These are phyloP conservation scores for Cettia cetti DNA, from an alignment of 2,113 vertebrate species.

Conservation along the genomic window DNA sequence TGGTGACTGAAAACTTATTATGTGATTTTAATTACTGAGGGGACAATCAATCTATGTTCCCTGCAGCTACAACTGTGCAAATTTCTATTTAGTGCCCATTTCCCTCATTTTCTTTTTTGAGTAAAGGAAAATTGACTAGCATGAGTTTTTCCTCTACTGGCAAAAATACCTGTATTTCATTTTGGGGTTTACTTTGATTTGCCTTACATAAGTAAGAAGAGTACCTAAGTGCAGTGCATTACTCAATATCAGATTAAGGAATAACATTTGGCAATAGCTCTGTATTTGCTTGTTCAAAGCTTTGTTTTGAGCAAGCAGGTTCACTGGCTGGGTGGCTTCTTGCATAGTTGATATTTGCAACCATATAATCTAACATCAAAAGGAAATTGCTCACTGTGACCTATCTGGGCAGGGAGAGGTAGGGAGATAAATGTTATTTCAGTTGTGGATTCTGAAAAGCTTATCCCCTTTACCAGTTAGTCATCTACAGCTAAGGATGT, in stretches of 20 bases:
- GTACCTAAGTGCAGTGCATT: background rate
- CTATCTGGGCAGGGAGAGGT: background rate
- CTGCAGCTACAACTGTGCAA: background rate
- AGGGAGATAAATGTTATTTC: background rate
- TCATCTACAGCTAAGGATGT: background rate
- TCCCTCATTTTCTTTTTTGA: background rate
- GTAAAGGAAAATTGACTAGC: background rate
- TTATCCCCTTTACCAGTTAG: background rate
- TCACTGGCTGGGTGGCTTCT: background rate
- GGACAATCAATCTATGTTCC: conserved; percentile 5
- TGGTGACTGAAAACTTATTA: conserved; percentile 36
- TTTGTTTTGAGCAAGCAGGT: background rate
- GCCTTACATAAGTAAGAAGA: background rate
- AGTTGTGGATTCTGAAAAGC: background rate
- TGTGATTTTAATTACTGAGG: conserved; percentile 43
- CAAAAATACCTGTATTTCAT: background rate
- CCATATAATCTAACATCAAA: background rate
- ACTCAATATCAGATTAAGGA: background rate
- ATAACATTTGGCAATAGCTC: background rate
- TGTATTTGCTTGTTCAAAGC: background rate
- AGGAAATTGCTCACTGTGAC: background rate
- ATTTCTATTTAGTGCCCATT: conserved; percentile 2
- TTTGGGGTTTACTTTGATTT: background rate
- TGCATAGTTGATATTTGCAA: background rate
- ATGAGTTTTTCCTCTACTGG: background rate